Evolutionary conservation across 2,888 invertebrate genomes (phyloP).

Genomic region (Melinopterus prodromus): DNA sequence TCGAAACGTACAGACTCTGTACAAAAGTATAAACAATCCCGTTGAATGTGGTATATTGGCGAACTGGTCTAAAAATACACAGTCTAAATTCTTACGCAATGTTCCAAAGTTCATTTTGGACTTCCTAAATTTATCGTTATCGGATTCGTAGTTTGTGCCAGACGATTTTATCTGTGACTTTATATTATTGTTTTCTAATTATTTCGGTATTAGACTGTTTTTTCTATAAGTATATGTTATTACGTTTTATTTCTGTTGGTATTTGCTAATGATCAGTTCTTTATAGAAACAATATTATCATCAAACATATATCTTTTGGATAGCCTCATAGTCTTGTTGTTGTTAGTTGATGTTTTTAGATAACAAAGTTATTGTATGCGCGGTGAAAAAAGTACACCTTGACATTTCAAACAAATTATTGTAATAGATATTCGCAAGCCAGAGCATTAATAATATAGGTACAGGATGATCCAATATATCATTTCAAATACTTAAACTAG

Average conservation of each 20-base stretch:
- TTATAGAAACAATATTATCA: too few species aligned
- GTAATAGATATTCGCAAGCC: not conserved
- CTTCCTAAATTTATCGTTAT: not conserved
- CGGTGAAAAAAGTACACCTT: not conserved
- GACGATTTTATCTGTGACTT: not conserved
- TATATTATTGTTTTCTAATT: not conserved
- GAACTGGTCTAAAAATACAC: not conserved
- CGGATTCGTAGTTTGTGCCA: not conserved
- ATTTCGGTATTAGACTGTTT: not conserved
- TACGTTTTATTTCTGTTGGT: too few species aligned
- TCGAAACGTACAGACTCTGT: not conserved
- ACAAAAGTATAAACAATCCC: not conserved
- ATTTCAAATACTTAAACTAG: too few species aligned
- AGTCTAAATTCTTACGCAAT: conserved; percentile 4
- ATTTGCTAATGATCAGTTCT: too few species aligned
- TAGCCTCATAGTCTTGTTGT: not conserved
- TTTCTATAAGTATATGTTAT: not conserved
- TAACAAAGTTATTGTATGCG: not conserved
- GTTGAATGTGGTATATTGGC: not conserved
- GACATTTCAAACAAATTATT: not conserved
- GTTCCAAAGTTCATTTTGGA: not conserved
- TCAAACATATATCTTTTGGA: not conserved
- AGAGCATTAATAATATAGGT: not conserved
- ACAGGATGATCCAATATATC: too few species aligned
- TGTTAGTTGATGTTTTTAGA: not conserved